These are phyloP conservation scores for Trileptium ribeirensis DNA, from an alignment of 2,888 invertebrate species.

Conservation along the genomic window DNA sequence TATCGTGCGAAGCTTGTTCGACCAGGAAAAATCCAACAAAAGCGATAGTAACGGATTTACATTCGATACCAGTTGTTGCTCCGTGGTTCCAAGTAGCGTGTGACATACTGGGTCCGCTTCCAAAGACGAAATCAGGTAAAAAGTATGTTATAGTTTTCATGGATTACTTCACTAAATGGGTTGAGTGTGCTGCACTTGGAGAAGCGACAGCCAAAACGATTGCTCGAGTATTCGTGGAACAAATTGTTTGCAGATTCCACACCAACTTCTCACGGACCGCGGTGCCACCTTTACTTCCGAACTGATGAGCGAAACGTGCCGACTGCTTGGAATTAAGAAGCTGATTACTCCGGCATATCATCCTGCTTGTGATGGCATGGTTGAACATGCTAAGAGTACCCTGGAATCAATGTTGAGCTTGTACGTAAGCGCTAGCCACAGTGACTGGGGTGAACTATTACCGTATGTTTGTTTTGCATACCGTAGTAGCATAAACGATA, in stretches of 20 bases:
- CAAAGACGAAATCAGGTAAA: too few species aligned
- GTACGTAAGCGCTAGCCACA: not conserved
- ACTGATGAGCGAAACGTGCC: conserved; percentile 22
- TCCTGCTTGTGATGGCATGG: conserved; percentile 33
- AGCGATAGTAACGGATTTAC: not conserved
- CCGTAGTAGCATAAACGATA: conserved; percentile 31
- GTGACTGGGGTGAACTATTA: conserved; percentile 41
- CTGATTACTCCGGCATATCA: conserved; percentile 28
- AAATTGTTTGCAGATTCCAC: too few species aligned
- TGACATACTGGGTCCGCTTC: too few species aligned
- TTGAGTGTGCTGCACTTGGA: too few species aligned
- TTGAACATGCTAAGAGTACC: conserved; percentile 40
- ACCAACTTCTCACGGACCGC: conserved; percentile 35
- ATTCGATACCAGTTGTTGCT: not conserved
- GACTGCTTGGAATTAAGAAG: conserved; percentile 25
- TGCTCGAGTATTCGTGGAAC: too few species aligned
- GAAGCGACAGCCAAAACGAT: too few species aligned
- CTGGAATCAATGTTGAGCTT: conserved; percentile 14
- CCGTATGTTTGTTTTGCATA: conserved; percentile 38
- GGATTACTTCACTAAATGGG: too few species aligned
- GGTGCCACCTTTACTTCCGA: conserved; percentile 33
- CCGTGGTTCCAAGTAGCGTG: too few species aligned
- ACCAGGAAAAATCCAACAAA: not conserved
- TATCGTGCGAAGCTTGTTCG: too few species aligned
- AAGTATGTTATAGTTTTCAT: too few species aligned